These are phyloP conservation scores for Plotosus lineatus DNA, from an alignment of 2,113 vertebrate genomes.

Conservation along the genomic window DNA sequence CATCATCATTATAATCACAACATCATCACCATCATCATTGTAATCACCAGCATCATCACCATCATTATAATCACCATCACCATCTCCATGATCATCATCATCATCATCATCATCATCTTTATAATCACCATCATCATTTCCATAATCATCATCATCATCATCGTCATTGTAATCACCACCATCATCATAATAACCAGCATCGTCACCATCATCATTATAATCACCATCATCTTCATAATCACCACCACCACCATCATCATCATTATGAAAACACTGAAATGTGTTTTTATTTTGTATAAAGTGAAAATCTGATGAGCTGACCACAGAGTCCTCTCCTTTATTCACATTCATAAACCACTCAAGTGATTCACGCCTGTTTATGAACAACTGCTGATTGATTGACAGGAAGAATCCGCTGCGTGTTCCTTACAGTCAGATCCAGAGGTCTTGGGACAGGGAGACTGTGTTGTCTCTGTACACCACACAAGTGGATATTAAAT, in stretches of 20 bases:
- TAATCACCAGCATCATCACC: neutral
- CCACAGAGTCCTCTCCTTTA: neutral
- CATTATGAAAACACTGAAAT: too few species aligned
- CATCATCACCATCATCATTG: neutral
- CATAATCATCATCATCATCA: neutral
- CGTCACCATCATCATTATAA: neutral
- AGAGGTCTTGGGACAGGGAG: too few species aligned
- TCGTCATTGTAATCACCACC: too few species aligned
- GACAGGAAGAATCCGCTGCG: neutral
- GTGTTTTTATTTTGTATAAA: neutral
- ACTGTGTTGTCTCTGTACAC: too few species aligned
- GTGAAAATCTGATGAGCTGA: neutral
- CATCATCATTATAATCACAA: neutral
- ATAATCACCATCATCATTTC: neutral
- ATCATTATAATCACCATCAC: neutral
- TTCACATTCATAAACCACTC: neutral
- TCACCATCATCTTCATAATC: neutral
- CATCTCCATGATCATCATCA: neutral
- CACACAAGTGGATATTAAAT: too few species aligned
- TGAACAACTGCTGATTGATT: neutral
- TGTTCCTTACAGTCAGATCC: too few species aligned
- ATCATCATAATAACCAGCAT: too few species aligned
- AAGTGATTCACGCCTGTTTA: neutral
- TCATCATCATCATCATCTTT: neutral
- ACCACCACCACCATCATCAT: neutral